Conservation (phyloP, 1,140 invertebrate genomes). For the Zaprionus camerounensis region DNA sequence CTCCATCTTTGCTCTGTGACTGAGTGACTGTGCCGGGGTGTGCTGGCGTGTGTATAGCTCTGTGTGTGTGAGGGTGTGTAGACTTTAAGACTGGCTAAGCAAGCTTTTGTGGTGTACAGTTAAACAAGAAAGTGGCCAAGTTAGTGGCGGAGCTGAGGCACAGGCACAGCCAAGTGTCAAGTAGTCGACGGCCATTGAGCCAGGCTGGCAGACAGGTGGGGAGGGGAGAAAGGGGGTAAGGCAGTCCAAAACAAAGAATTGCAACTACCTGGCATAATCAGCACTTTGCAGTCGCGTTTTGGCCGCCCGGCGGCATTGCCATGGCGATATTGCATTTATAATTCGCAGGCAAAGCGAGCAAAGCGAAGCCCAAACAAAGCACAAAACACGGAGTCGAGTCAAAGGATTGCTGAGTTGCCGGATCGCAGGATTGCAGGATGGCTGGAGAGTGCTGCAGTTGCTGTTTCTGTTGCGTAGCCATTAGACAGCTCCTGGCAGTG, state of each 20-base stretch:
- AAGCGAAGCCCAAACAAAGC: not conserved
- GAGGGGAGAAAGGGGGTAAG: not conserved
- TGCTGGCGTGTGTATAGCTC: constrained; percentile 4
- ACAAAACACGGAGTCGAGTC: constrained; percentile 44
- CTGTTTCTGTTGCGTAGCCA: constrained; percentile 62
- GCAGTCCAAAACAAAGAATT: constrained; percentile 45
- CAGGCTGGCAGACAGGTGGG: not conserved
- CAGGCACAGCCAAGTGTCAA: constrained; percentile 47
- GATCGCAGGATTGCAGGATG: constrained; percentile 56
- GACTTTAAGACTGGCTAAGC: constrained; percentile 75
- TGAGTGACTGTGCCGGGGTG: constrained; percentile 13
- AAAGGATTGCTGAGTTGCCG: constrained; percentile 50
- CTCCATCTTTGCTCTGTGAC: constrained; percentile 56
- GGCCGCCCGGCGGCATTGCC: constrained; percentile 52
- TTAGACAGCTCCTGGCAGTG: constrained; percentile 74
- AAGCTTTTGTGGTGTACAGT: constrained; percentile 69
- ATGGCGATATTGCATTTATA: constrained; percentile 68
- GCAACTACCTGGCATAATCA: constrained; percentile 62
- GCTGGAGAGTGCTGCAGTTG: constrained; percentile 40
- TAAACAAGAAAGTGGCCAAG: constrained; percentile 44
- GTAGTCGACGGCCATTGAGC: constrained; percentile 46
- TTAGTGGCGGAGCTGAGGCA: constrained; percentile 7
- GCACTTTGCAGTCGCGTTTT: constrained; percentile 56
- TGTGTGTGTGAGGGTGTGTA: constrained; percentile 22
- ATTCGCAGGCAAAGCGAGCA: constrained; percentile 14